Evolutionary conservation across 2,888 invertebrate species (phyloP), one percentile per base, ranked within the genome.

Genomic region (Apamea epomidion): DNA sequence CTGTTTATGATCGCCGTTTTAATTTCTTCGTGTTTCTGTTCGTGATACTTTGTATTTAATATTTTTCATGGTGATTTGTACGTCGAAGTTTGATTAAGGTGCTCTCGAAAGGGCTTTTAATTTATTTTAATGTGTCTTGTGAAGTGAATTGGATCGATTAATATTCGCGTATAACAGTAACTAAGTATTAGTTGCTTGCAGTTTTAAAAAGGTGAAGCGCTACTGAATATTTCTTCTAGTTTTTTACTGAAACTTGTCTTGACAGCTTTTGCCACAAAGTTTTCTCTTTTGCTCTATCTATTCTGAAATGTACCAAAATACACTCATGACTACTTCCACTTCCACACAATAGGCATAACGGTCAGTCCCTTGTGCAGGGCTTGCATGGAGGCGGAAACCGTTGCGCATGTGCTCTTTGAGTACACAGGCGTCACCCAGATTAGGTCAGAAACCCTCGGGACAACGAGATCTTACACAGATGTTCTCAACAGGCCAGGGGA

Each of bases 1-100:
- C 84, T 93, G 87, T 93, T 93, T 93, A 92, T 90, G 93, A 90
- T 89, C 81, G 69, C 82, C 80, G 83, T 85, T 90, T 88, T 87
- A 86, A 90, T 85, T 84, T 86, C 81, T 83, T 83, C 85, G 85
- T 81, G 81, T 83, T 87, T 81, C 79, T 74, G 68, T 83, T 86
- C 83, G 78, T 83, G 82, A 74, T 83, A 83, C 80, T 86, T 79
- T 83, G 81, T 88, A 89, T 85, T 81, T 80, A 82, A 87, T 89
- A 82, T 82, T 89, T 85, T 83, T 87, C 69, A 80, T 83, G 82
- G 74, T 85, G 80, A 87, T 79, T 86, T 86, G 81, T 79, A 81
- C 29, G 74, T 71, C 67, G 72, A 73, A 83, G 62, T 78, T 84
- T 84, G 81, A 87, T 85, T 74, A 85, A 81, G 70, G 80, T 83